A percentile compares a stretch with the other conserved stretches of the same genome.
These are phyloP conservation scores for Galago senegalensis DNA, from an alignment of 2,797 vertebrate genomes.

Conservation along the genomic window DNA sequence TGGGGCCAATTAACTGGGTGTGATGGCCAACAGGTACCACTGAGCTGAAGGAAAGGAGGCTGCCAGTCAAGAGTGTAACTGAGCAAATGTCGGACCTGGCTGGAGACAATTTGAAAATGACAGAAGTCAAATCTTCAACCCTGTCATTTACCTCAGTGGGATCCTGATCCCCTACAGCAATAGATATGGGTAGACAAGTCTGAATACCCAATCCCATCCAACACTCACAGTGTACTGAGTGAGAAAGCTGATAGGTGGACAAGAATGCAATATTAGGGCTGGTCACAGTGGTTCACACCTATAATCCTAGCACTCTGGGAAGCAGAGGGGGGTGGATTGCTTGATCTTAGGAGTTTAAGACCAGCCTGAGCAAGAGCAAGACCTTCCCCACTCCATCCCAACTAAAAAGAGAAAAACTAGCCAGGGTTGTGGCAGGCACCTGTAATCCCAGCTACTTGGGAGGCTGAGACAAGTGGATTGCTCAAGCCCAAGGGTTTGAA, in stretches of 20 bases:
- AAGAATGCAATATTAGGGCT: neutral
- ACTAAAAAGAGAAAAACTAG: too few species aligned
- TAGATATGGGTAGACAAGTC: neutral
- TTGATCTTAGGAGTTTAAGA: too few species aligned
- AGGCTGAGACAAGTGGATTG: too few species aligned
- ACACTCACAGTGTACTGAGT: neutral
- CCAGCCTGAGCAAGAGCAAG: too few species aligned
- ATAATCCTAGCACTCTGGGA: too few species aligned
- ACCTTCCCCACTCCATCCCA: too few species aligned
- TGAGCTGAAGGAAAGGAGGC: neutral
- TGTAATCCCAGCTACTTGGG: too few species aligned
- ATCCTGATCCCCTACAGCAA: neutral
- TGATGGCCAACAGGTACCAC: conserved; percentile 32
- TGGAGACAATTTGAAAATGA: conserved; percentile 26
- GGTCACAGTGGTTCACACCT: too few species aligned
- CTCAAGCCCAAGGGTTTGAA: too few species aligned
- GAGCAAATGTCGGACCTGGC: conserved; percentile 24
- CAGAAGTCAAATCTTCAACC: conserved; percentile 8
- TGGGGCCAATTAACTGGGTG: neutral
- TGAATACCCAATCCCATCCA: neutral
- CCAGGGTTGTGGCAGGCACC: too few species aligned
- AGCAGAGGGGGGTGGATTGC: too few species aligned
- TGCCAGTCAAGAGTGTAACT: neutral
- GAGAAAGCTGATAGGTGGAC: neutral
- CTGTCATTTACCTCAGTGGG: neutral